Percentiles rank a stretch among this genome's conserved stretches.
Evolutionary conservation across 2,797 vertebrate species (phyloP).

Genomic region (Protosalanx chinensis): DNA sequence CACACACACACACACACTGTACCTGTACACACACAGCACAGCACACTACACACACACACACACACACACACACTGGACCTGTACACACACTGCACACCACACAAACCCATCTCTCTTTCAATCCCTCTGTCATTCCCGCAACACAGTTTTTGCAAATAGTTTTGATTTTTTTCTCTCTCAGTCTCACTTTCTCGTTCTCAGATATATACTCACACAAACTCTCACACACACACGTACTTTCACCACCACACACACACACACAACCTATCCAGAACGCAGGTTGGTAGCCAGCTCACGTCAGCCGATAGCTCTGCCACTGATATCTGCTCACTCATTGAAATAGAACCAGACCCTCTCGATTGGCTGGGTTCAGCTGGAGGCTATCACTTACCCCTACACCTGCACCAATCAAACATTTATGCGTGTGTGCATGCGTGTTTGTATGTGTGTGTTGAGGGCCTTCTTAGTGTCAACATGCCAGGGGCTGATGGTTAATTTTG

Average conservation of each 20-base stretch:
- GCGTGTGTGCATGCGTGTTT: background rate
- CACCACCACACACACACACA: background rate
- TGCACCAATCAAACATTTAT: slow-evolving; percentile 8
- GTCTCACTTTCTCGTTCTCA: background rate
- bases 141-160: too few species aligned
- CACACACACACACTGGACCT: too few species aligned
- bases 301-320: slow-evolving; percentile 27
- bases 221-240: background rate
- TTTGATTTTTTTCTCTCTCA: background rate
- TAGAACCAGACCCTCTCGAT: slow-evolving; percentile 34
- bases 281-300: slow-evolving; percentile 40
- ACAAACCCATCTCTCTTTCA: background rate
- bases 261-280: background rate
- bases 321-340: slow-evolving; percentile 30
- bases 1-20: background rate
- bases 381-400: background rate
- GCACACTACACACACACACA: too few species aligned
- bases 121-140: background rate
- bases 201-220: background rate
- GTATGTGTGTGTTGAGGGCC: background rate
- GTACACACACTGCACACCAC: too few species aligned
- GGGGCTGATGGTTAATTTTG: background rate
- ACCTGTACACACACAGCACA: too few species aligned
- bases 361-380: slow-evolving; percentile 15
- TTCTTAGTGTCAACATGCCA: background rate